phyloP scores from a whole-genome alignment of 1,140 invertebrate genomes.

The Calephelis virginiensis region DNA sequence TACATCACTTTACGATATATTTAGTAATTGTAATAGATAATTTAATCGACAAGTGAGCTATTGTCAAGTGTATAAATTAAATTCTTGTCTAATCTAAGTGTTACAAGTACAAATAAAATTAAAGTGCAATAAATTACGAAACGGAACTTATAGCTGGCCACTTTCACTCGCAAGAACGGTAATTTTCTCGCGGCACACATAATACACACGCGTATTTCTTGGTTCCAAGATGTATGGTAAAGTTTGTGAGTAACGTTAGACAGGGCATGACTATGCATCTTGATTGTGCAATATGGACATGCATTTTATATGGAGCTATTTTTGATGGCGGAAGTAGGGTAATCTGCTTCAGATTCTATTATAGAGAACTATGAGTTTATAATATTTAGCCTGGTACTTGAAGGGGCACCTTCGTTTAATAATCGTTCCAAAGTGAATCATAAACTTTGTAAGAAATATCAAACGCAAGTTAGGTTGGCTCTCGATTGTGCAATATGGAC shows the following conservation, averaged over 20 bases:
- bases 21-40: background rate
- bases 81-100: conserved; percentile 9
- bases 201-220: conserved; percentile 36
- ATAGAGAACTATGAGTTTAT: background rate
- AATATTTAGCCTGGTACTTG: too few species aligned
- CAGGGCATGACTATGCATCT: conserved; percentile 26
- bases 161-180: conserved; percentile 43
- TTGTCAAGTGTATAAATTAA: conserved; percentile 13
- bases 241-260: conserved; percentile 44
- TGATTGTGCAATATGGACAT: conserved; percentile 29
- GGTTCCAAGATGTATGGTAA: conserved; percentile 51
- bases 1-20: background rate
- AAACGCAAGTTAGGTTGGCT: too few species aligned
- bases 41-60: background rate
- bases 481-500: too few species aligned
- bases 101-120: conserved; percentile 30
- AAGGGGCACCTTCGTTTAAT: too few species aligned
- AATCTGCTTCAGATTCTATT: background rate
- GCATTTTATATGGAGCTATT: conserved; percentile 19
- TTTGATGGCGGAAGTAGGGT: background rate
- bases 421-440: too few species aligned
- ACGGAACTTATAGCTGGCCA: conserved; percentile 35
- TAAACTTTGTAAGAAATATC: too few species aligned
- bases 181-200: conserved; percentile 59
- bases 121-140: conserved; percentile 15